phyloP scores from a whole-genome alignment of 2,113 vertebrate genomes.

The Ochotona princeps region DNA sequence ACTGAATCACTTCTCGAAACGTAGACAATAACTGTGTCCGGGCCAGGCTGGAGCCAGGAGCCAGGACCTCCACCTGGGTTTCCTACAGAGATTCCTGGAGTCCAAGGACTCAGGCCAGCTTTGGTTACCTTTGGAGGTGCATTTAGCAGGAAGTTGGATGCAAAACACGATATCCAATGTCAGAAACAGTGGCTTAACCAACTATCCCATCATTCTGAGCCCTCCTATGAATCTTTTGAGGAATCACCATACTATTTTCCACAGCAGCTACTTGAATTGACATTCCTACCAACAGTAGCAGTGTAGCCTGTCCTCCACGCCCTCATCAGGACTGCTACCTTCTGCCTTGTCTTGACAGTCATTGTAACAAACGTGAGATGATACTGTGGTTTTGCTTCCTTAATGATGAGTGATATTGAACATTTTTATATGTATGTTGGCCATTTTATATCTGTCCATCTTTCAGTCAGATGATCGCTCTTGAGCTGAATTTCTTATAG shows the following conservation, averaged over 20 bases:
- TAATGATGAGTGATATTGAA: background rate
- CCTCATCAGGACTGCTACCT: background rate
- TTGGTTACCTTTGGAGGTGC: too few relatives aligned
- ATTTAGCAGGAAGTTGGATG: too few relatives aligned
- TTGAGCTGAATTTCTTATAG: background rate
- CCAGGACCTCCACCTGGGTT: too few relatives aligned
- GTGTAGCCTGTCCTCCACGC: background rate
- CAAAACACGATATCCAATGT: too few relatives aligned
- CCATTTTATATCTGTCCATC: background rate
- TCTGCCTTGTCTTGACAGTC: background rate
- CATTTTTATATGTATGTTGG: background rate
- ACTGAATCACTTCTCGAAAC: too few relatives aligned
- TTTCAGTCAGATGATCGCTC: background rate
- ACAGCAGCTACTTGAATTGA: background rate
- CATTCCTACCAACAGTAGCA: background rate
- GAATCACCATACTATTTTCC: background rate
- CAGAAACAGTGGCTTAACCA: too few relatives aligned
- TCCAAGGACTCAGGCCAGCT: too few relatives aligned
- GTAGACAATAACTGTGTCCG: too few relatives aligned
- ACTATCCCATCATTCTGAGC: too few relatives aligned
- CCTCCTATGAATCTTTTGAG: background rate
- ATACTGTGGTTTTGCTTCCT: background rate
- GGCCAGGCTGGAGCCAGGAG: too few relatives aligned
- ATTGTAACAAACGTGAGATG: background rate
- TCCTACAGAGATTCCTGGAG: too few relatives aligned